Evolutionary conservation across 2,888 invertebrate genomes (phyloP).

Genomic region (Anagyrus pseudococci): DNA sequence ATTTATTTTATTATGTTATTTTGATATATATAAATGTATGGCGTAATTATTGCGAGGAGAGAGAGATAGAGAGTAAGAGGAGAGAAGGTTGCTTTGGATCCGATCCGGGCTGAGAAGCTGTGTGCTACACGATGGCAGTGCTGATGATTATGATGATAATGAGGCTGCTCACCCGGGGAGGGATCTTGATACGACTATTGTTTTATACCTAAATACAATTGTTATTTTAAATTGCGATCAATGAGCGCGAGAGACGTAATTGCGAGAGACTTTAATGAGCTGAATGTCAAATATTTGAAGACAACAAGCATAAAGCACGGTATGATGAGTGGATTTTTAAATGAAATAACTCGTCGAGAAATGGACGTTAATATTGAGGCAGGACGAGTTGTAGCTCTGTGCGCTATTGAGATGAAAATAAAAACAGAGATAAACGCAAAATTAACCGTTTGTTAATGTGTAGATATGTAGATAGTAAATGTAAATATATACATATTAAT

Average conservation of each 20-base stretch:
- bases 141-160: conserved; percentile 20
- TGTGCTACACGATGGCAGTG: conserved; percentile 11
- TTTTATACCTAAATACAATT: conserved; percentile 36
- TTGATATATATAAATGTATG: conserved; percentile 41
- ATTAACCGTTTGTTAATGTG: conserved; percentile 61
- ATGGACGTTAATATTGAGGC: conserved; percentile 22
- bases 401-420: conserved; percentile 33
- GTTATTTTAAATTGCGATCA: conserved; percentile 29
- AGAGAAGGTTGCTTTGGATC: background rate
- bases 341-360: conserved; percentile 17
- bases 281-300: conserved; percentile 25
- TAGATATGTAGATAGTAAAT: conserved; percentile 63
- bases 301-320: conserved; percentile 27
- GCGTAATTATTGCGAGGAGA: conserved; percentile 10
- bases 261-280: conserved; percentile 17
- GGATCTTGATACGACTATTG: conserved; percentile 26
- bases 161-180: background rate
- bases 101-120: background rate
- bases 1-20: conserved; percentile 46
- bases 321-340: conserved; percentile 24
- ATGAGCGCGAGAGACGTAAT: conserved; percentile 19
- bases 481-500: conserved; percentile 56
- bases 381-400: conserved; percentile 25
- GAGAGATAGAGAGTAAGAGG: too few relatives aligned
- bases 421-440: conserved; percentile 44